Percentiles rank a stretch among this genome's conserved stretches.
Evolutionary conservation across 2,797 vertebrate species (phyloP).

Genomic region (Pempheris klunzingeri): DNA sequence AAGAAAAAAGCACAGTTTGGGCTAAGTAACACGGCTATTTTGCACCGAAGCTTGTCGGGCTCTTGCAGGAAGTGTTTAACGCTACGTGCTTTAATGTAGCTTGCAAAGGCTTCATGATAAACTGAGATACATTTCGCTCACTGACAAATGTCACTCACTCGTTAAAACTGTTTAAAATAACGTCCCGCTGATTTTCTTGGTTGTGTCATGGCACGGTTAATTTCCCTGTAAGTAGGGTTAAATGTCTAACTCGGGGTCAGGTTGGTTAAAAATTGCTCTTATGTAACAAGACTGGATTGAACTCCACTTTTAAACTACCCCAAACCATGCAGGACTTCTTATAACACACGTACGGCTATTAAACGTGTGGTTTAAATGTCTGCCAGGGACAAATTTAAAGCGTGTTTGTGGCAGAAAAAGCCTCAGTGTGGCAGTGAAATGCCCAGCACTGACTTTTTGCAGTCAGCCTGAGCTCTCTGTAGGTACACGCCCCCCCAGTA

Average conservation of each 20-base stretch:
- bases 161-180: not conserved
- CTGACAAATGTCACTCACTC: constrained; percentile 7
- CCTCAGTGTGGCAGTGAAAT: constrained; percentile 31
- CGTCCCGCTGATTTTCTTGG: not conserved
- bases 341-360: not conserved
- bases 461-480: constrained; percentile 53
- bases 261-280: constrained; percentile 45
- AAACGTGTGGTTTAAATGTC: not conserved
- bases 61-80: constrained; percentile 23
- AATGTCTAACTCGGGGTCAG: constrained; percentile 1
- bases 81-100: not conserved
- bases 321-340: not conserved
- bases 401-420: not conserved
- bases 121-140: constrained; percentile 7
- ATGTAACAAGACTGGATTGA: constrained; percentile 35
- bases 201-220: not conserved
- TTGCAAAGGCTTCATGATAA: not conserved
- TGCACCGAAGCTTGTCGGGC: not conserved
- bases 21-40: not conserved
- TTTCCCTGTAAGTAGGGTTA: not conserved
- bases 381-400: not conserved
- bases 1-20: constrained; percentile 9
- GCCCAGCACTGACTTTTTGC: constrained; percentile 53
- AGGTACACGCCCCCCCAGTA: constrained; percentile 87
- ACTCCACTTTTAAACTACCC: constrained; percentile 48